Conservation (phyloP, 2,113 vertebrate genomes). For the Solenodon paradoxus region DNA sequence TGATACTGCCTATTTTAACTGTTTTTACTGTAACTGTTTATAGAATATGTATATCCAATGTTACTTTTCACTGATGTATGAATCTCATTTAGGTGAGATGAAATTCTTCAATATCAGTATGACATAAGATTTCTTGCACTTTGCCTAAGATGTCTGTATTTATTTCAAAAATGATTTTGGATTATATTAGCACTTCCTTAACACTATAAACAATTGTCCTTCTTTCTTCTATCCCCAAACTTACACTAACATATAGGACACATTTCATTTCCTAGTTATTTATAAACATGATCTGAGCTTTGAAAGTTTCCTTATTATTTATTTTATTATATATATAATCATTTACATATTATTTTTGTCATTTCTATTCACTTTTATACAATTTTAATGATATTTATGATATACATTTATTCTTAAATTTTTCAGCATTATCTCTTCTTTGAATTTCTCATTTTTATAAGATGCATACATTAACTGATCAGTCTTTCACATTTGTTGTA, state of each 20-base stretch:
- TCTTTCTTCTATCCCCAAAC: neutral
- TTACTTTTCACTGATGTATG: neutral
- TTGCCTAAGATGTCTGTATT: neutral
- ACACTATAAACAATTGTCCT: neutral
- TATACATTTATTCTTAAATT: neutral
- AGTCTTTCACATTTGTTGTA: too few species aligned
- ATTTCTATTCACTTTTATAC: neutral
- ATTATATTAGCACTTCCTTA: neutral
- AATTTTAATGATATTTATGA: neutral
- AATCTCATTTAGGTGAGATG: neutral
- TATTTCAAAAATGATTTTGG: neutral
- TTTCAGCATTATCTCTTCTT: neutral
- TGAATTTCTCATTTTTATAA: neutral
- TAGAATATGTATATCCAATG: neutral
- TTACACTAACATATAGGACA: neutral
- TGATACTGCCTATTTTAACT: neutral
- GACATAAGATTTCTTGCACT: neutral
- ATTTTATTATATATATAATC: neutral
- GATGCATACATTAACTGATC: neutral
- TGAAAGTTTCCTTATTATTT: neutral
- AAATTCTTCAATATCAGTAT: neutral
- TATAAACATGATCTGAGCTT: neutral
- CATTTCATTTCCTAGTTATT: neutral
- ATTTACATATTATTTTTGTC: neutral
- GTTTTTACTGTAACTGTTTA: neutral